Evolutionary conservation across 2,797 vertebrate genomes (phyloP).

Genomic region (Sylvilagus floridanus): DNA sequence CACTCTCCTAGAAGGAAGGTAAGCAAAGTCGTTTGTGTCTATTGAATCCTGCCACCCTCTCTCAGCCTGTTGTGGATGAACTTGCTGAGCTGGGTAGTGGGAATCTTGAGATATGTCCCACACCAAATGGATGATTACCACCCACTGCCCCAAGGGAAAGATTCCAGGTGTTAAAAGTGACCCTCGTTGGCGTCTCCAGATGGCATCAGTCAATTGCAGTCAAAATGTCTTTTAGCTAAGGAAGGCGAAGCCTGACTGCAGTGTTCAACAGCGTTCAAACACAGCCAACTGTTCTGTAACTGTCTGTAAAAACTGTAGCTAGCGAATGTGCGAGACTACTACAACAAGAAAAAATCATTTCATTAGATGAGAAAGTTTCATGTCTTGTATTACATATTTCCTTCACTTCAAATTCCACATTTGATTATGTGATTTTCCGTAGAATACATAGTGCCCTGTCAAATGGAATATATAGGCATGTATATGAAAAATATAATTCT

Average conservation of each 20-base stretch:
- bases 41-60: background rate
- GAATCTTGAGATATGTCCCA: background rate
- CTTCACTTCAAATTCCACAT: background rate
- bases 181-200: background rate
- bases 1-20: background rate
- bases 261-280: background rate
- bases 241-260: background rate
- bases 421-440: background rate
- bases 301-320: background rate
- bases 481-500: background rate
- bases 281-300: background rate
- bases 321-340: background rate
- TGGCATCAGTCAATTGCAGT: background rate
- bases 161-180: slow-evolving; percentile 16
- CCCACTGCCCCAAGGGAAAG: background rate
- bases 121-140: background rate
- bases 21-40: background rate
- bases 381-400: background rate
- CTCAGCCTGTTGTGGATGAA: background rate
- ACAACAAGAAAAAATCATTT: background rate
- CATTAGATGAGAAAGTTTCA: background rate
- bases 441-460: background rate
- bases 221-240: slow-evolving; percentile 19
- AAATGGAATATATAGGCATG: background rate
- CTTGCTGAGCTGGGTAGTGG: background rate